Conservation (phyloP, 2,113 vertebrate genomes). For the Hemiscyllium ocellatum region DNA sequence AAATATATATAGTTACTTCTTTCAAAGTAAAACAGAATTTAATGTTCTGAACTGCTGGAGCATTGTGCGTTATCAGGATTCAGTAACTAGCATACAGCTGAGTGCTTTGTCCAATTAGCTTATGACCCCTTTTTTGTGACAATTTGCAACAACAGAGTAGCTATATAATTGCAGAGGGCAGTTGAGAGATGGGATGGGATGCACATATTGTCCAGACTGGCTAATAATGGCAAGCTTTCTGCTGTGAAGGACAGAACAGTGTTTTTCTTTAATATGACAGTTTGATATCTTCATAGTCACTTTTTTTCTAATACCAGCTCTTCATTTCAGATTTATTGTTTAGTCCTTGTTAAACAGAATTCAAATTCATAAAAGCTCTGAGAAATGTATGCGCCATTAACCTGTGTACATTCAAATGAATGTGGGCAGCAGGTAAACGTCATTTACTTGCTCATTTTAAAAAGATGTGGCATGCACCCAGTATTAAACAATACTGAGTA, state of each 20-base stretch:
- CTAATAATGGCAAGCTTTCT: neutral
- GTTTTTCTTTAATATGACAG: neutral
- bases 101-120: neutral
- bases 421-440: too few relatives aligned
- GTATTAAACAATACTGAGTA: too few relatives aligned
- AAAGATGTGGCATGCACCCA: too few relatives aligned
- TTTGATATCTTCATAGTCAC: neutral
- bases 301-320: neutral
- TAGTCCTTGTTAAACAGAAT: neutral
- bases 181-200: neutral
- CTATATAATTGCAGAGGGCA: neutral
- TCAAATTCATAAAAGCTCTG: neutral
- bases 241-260: neutral
- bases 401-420: too few relatives aligned
- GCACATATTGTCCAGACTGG: neutral
- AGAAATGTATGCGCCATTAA: too few relatives aligned
- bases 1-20: neutral
- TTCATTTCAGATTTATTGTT: neutral
- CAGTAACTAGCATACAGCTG: neutral
- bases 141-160: neutral
- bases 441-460: too few relatives aligned
- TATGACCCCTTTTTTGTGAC: neutral
- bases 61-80: neutral
- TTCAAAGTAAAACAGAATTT: neutral
- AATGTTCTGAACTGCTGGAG: neutral